Percentiles rank a stretch among this genome's conserved stretches.
Conservation (phyloP, 1,140 invertebrate genomes). For the Zaprionus ornatus region DNA sequence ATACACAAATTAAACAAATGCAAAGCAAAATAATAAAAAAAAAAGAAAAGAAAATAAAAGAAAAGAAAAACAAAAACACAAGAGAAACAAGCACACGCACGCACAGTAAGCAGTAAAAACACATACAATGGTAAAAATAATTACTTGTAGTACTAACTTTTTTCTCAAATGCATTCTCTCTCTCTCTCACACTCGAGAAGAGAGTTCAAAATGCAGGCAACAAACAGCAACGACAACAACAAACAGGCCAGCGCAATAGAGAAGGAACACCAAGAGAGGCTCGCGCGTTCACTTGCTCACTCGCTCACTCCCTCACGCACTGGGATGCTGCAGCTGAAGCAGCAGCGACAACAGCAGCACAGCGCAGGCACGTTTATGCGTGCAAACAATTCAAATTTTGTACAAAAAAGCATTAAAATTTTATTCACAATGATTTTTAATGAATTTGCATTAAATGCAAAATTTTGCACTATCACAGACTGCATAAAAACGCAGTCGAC, state of each 20-base stretch:
- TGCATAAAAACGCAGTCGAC: background rate
- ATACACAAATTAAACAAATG: constrained; percentile 16
- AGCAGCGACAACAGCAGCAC: background rate
- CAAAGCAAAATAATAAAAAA: constrained; percentile 3
- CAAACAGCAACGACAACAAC: constrained; percentile 18
- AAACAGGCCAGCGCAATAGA: background rate
- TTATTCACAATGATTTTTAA: background rate
- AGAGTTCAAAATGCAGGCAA: constrained; percentile 23
- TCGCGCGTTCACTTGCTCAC: constrained; percentile 4
- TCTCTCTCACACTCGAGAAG: constrained; percentile 1
- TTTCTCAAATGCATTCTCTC: constrained; percentile 23
- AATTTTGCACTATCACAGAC: background rate
- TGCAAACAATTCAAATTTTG: background rate
- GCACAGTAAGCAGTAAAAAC: constrained; percentile 22
- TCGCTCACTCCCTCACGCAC: constrained; percentile 12
- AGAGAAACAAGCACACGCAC: constrained; percentile 1
- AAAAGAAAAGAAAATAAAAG: too few species aligned
- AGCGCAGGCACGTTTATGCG: constrained; percentile 3
- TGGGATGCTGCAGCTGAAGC: constrained; percentile 8
- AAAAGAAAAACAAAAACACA: background rate
- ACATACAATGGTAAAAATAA: constrained; percentile 23
- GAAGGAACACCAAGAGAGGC: background rate
- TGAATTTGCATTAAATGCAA: constrained; percentile 11
- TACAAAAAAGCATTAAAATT: background rate
- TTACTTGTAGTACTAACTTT: constrained; percentile 46